A percentile compares a stretch with the other conserved stretches of the same genome.
phyloP scores from a whole-genome alignment of 2,888 invertebrate species.

The Ichneumoninae sp. region DNA sequence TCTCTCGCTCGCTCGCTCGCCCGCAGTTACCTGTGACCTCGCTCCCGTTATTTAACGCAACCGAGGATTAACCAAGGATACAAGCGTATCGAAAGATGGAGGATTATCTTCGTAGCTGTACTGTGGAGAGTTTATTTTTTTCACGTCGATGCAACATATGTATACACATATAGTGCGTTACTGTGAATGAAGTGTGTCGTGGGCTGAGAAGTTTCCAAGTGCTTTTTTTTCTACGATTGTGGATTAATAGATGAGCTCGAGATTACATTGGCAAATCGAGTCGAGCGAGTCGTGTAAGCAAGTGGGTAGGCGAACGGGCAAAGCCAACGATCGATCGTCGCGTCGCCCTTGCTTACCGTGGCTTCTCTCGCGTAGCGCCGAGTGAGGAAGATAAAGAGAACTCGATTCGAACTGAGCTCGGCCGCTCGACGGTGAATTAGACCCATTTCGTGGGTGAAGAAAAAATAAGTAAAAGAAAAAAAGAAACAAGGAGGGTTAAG shows the following conservation, averaged over 20 bases:
- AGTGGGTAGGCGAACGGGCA: constrained; percentile 37
- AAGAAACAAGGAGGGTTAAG: neutral
- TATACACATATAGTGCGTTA: neutral
- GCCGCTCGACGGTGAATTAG: constrained; percentile 21
- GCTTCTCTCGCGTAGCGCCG: constrained; percentile 41
- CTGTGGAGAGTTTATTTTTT: constrained; percentile 48
- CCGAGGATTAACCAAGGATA: constrained; percentile 67
- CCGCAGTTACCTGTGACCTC: constrained; percentile 58
- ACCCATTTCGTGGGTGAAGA: constrained; percentile 58
- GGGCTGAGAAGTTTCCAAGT: constrained; percentile 52
- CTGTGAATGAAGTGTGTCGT: constrained; percentile 1
- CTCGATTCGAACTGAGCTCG: neutral
- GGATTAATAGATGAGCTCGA: constrained; percentile 32
- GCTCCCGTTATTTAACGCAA: constrained; percentile 67
- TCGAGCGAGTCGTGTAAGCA: constrained; percentile 44
- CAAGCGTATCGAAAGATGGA: constrained; percentile 27
- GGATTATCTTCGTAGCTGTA: constrained; percentile 57
- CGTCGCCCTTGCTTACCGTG: constrained; percentile 63
- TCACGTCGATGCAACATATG: neutral
- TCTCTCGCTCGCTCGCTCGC: neutral
- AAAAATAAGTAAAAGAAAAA: constrained; percentile 1
- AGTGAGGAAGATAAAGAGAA: constrained; percentile 35
- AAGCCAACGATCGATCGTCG: constrained; percentile 66
- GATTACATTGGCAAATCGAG: constrained; percentile 44
- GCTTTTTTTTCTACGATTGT: constrained; percentile 17